phyloP scores from a whole-genome alignment of 2,888 invertebrate genomes.

The Leptinotarsa peninsularis region DNA sequence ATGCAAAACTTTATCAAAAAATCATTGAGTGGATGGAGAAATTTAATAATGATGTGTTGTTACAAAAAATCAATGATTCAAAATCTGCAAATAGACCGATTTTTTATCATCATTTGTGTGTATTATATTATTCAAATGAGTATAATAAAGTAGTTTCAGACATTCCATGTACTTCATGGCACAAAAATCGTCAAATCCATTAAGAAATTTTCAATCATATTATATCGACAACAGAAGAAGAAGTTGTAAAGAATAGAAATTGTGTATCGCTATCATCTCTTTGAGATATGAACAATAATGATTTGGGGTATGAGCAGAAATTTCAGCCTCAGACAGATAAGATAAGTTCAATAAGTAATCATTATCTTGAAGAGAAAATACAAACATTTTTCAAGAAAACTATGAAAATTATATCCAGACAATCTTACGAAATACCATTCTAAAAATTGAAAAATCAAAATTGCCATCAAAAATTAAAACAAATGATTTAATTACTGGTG shows the following conservation, averaged over 20 bases:
- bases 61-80: constrained; percentile 23
- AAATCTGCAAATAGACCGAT: constrained; percentile 22
- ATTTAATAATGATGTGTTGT: constrained; percentile 33
- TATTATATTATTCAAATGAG: constrained; percentile 29
- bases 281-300: constrained; percentile 32
- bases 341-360: too few relatives aligned
- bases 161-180: constrained; percentile 32
- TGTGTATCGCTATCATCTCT: constrained; percentile 35
- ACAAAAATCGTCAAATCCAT: constrained; percentile 35
- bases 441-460: too few relatives aligned
- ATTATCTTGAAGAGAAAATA: too few relatives aligned
- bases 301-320: too few relatives aligned
- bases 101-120: constrained; percentile 12
- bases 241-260: constrained; percentile 24
- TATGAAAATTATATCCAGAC: too few relatives aligned
- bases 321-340: too few relatives aligned
- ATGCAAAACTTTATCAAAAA: constrained; percentile 37
- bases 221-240: constrained; percentile 30
- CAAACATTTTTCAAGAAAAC: too few relatives aligned
- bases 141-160: constrained; percentile 37
- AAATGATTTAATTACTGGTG: too few relatives aligned
- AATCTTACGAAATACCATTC: too few relatives aligned
- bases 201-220: constrained; percentile 34
- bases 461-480: too few relatives aligned
- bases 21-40: constrained; percentile 32